Base-by-base conservation (phyloP, 2,888 invertebrate genomes). In the Malacosoma neustria region DNA sequence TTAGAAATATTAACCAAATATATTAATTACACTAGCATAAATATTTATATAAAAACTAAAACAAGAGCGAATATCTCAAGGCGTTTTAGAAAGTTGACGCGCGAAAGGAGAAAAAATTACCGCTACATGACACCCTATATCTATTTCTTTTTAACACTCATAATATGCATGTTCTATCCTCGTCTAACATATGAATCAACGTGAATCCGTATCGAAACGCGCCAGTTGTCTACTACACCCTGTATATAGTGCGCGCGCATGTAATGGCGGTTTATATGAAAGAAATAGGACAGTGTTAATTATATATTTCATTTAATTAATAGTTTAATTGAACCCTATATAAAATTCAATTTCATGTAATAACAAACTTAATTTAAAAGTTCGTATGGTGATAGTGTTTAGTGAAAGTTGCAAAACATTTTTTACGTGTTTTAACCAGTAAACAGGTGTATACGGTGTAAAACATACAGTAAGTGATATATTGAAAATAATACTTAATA, bases 51-150 rank as follows among this genome's bases (percentile, higher is more conserved):
- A 43, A 57, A 39, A 36, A 51, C 46, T 57, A 61, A 63, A 61
- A 62, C 57, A 69, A 62, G 59, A 65, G 50, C 51, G 60, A 71
- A 64, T 64, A 66, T 66, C 66, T 72, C 63, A 62, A 62, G 64
- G 63, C 63, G 65, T 72, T 80, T 80, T 85, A 85, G 84, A 85
- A 85, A 85, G 84, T 82, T 68, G 74, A 72, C 66, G 72, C 71
- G 71, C 71, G 76, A 82, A 81, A 79, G 80, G 79, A 68, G 72
- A 75, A 81, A 84, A 85, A 74, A 73, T 57, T 81, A 82, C 82
- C 84, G 84, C 82, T 84, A 82, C 68, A 71, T 56, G 64, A 69
- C 67, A 71, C 63, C 62, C 61, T 72, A 59, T 72, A 65, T 41
- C 56, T 45, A 31, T 72, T 74, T 57, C 66, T 41, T 42, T 82